Evolutionary conservation across 2,888 invertebrate species (phyloP), one percentile per base, ranked within the genome.

Genomic region (Nasonovia ribisnigri): DNA sequence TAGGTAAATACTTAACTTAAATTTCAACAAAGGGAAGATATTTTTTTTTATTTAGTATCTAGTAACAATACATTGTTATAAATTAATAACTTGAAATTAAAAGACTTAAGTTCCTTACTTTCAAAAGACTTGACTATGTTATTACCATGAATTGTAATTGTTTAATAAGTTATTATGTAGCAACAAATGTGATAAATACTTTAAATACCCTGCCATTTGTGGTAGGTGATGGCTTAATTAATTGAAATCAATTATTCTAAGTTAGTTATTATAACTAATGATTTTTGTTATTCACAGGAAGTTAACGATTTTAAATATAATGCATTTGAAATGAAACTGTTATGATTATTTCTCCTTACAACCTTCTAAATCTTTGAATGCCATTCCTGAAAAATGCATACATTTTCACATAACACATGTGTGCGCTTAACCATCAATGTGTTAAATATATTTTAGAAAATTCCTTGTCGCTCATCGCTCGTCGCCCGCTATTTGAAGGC

Each of bases 171-270:
- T 48, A 87, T 48, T 87, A 48, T 48, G 1, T 48, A 87, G 29
- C n/a, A 16, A 46, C 46, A 87, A 48, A 87, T 87, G 46, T 87
- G 26, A 87, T 87, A n/a, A 87, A 87, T 87, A 87, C 86, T n/a
- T 26, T 46, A 87, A 48, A n/a, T 26, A 87, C 11, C 6, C 86
- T 87, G 46, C n/a, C 48, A 87, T 29, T n/a, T 87, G 48, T 87
- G n/a, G 11, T 87, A 87, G n/a, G n/a, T 87, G 51, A 87, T 87
- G n/a, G 1, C 51, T 87, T 87, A 87, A n/a, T 51, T 87, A 87
- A 87, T n/a, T 48, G 3, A 51, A 36, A 48, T 87, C n/a, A 87
- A 87, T 87, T 13, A n/a, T 51, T 0, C 29, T 51, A 87, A 48
- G 87, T 87, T 87, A 20, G 13, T 48, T 87, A 87, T 29, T 16